phyloP scores from a whole-genome alignment of 2,113 vertebrate species.

The Carlito syrichta region DNA sequence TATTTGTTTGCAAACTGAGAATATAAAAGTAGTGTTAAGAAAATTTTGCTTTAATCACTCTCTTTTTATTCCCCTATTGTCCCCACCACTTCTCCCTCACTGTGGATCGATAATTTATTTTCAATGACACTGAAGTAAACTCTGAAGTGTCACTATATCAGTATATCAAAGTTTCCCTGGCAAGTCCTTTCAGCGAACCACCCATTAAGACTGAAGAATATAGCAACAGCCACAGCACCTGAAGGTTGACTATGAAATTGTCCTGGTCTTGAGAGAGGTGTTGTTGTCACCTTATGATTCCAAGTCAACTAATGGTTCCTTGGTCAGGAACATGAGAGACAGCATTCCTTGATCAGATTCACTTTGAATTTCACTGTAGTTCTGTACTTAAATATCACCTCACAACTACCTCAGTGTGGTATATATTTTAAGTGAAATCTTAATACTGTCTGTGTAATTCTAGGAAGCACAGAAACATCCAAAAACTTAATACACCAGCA shows the following conservation, averaged over 20 bases:
- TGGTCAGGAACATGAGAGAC: not conserved
- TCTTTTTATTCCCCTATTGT: not conserved
- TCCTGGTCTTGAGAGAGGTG: not conserved
- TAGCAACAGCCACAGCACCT: not conserved
- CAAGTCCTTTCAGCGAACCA: not conserved
- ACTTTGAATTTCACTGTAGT: not conserved
- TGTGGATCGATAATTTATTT: constrained; percentile 30
- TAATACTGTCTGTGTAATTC: not conserved
- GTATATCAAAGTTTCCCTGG: not conserved
- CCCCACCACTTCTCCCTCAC: not conserved
- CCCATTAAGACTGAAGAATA: not conserved
- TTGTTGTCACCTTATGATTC: not conserved
- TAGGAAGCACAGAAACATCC: not conserved
- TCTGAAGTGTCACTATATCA: not conserved
- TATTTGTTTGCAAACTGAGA: not conserved
- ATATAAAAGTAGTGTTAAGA: constrained; percentile 21
- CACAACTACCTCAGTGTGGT: not conserved
- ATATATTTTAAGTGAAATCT: not conserved
- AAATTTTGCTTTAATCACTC: constrained; percentile 6
- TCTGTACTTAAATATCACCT: not conserved
- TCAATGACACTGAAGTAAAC: constrained; percentile 34
- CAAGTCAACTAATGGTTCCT: not conserved
- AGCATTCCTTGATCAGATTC: not conserved
- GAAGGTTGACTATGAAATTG: not conserved
- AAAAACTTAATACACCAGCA: not conserved